Conservation (phyloP, 2,888 invertebrate genomes). For the Drosophila prostipennis region DNA sequence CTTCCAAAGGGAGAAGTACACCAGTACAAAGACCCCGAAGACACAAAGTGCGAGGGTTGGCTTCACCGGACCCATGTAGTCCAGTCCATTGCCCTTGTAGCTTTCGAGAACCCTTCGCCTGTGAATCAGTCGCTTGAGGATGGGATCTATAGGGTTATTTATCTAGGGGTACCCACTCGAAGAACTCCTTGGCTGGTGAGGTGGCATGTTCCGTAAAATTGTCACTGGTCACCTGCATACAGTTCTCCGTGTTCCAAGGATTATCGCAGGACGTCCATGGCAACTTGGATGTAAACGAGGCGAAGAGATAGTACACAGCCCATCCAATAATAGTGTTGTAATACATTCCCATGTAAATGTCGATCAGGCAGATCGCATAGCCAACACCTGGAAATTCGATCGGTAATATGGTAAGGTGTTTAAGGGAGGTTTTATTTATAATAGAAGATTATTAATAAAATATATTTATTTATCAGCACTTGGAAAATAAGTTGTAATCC, state of each 20-base stretch:
- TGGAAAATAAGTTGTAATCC: too few relatives aligned
- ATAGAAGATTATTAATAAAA: too few relatives aligned
- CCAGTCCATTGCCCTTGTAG: conserved; percentile 92
- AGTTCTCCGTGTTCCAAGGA: conserved; percentile 93
- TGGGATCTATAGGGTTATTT: background rate
- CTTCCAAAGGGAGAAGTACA: conserved; percentile 98
- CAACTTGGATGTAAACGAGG: conserved; percentile 91
- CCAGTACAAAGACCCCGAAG: conserved; percentile 94
- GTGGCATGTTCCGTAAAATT: conserved; percentile 86
- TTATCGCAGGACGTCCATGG: conserved; percentile 96
- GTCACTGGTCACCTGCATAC: conserved; percentile 87
- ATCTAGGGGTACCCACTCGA: conserved; percentile 88
- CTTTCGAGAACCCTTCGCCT: conserved; percentile 95
- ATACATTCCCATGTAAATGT: conserved; percentile 98
- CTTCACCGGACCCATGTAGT: conserved; percentile 94
- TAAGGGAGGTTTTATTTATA: too few relatives aligned
- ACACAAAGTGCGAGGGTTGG: conserved; percentile 95
- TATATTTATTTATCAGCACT: too few relatives aligned
- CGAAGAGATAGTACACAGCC: conserved; percentile 95
- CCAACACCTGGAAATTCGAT: conserved; percentile 90
- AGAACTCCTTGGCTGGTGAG: conserved; percentile 94
- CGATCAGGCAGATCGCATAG: conserved; percentile 97
- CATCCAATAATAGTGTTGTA: conserved; percentile 99
- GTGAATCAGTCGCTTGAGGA: conserved; percentile 1
- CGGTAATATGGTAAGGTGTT: too few relatives aligned